phyloP scores from a whole-genome alignment of 2,888 invertebrate genomes.

The Cheilosia pagana region DNA sequence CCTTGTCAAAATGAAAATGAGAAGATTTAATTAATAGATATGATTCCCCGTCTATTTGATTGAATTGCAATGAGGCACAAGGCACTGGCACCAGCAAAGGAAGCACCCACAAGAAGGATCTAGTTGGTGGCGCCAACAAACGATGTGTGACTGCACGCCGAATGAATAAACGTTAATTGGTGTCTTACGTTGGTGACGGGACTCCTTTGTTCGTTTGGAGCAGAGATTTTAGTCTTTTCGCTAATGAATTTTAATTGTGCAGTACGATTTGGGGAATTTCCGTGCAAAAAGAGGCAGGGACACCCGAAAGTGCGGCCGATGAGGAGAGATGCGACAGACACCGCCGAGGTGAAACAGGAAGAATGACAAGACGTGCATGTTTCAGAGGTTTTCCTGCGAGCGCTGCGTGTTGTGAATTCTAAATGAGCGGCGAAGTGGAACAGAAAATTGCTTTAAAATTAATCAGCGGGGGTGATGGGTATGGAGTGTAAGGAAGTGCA shows the following conservation, averaged over 20 bases:
- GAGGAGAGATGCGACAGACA: background rate
- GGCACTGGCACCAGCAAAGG: constrained; percentile 3
- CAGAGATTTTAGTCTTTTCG: constrained; percentile 44
- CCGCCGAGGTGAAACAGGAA: constrained; percentile 28
- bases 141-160: constrained; percentile 45
- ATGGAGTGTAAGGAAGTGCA: background rate
- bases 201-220: background rate
- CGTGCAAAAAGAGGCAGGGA: constrained; percentile 19
- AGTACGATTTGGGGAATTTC: constrained; percentile 30
- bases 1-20: constrained; percentile 11
- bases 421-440: constrained; percentile 42
- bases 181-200: constrained; percentile 35
- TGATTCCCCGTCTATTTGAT: constrained; percentile 31
- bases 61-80: constrained; percentile 34
- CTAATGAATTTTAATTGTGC: constrained; percentile 64
- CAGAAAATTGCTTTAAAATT: constrained; percentile 59
- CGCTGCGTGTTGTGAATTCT: constrained; percentile 58
- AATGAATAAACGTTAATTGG: constrained; percentile 60
- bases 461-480: background rate
- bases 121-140: constrained; percentile 17
- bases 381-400: constrained; percentile 45
- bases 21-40: constrained; percentile 53
- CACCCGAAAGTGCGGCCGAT: constrained; percentile 6
- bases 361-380: constrained; percentile 46
- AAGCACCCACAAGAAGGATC: background rate